phyloP scores from a whole-genome alignment of 2,888 invertebrate species.

The Stomorhina lunata region DNA sequence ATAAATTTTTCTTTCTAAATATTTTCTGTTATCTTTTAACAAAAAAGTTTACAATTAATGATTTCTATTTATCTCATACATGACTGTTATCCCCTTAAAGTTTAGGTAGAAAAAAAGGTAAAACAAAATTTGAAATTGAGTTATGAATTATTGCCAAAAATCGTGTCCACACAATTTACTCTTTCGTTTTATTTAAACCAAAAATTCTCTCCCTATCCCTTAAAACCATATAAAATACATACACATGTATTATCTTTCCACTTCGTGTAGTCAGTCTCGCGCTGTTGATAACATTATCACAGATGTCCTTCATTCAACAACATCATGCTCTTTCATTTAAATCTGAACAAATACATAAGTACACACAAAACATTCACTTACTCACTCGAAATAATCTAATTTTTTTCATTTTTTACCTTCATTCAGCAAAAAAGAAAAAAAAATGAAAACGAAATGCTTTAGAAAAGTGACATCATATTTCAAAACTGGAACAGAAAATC shows the following conservation, averaged over 20 bases:
- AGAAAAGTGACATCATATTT: constrained; percentile 47
- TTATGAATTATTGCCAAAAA: too few species aligned
- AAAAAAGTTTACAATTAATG: too few species aligned
- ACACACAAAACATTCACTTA: neutral
- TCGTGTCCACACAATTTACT: too few species aligned
- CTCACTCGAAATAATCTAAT: neutral
- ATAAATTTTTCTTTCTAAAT: too few species aligned
- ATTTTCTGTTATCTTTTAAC: too few species aligned
- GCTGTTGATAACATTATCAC: neutral
- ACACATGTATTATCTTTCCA: neutral
- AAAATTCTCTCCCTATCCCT: neutral
- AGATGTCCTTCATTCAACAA: constrained; percentile 2
- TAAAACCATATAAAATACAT: neutral
- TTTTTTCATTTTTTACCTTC: constrained; percentile 20
- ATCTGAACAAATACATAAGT: neutral
- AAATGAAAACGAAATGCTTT: constrained; percentile 26
- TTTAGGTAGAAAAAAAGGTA: too few species aligned
- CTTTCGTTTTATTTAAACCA: neutral
- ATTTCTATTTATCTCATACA: too few species aligned
- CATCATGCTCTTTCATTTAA: neutral
- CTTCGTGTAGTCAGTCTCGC: neutral
- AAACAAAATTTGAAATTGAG: too few species aligned
- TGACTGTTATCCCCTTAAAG: too few species aligned
- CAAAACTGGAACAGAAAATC: neutral
- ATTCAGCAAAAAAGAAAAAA: neutral